Evolutionary conservation across 2,113 vertebrate species (phyloP), one percentile per base, ranked within the genome.

Genomic region (Ammodramus savannarum): DNA sequence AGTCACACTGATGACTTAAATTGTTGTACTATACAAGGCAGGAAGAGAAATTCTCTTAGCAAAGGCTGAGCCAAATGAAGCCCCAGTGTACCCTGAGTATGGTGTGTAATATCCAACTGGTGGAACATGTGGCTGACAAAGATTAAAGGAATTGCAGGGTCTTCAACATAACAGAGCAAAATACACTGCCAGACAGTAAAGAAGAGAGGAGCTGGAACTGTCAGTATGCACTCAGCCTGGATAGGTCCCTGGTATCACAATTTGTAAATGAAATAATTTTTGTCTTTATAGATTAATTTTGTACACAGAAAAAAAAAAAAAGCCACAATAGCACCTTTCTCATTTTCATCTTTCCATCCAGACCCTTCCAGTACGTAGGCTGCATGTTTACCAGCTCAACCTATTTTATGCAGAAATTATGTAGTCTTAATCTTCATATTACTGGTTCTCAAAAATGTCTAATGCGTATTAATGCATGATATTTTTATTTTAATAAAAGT

Each of bases 401-500:
- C 69, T 95, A 82, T 58, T 90, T 96, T 97, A 91, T 86, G 77
- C 89, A 91, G 85, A 95, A 91, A 84, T 55, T 9, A 57, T 36
- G 8, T 97, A 93, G 86, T 97, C 93, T 93, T 95, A 96, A 90
- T 90, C 91, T 78, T 92, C 91, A 80, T 96, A 71, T 96, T 95
- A 95, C 85, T 83, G 81, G 87, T 95, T 97, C 91, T 87, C 92
- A 94, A 57, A 89, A 93, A 93, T 86, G 90, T 81, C 68, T 95
- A 87, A 83, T 96, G 91, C 11, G 23, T 96, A 93, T 89, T 95
- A 89, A 92, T 96, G 96, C 95, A 97, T 97, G 96, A 58, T 95
- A 89, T 94, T 97, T 97, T 96, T 95, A 95, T 96, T 96, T 96
- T 93, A 97, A 97, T 97, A 97, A 97, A 97, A 93, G 59, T 84